Evolutionary conservation across 1,140 invertebrate genomes (phyloP).

Genomic region (Kradibia gibbosae): DNA sequence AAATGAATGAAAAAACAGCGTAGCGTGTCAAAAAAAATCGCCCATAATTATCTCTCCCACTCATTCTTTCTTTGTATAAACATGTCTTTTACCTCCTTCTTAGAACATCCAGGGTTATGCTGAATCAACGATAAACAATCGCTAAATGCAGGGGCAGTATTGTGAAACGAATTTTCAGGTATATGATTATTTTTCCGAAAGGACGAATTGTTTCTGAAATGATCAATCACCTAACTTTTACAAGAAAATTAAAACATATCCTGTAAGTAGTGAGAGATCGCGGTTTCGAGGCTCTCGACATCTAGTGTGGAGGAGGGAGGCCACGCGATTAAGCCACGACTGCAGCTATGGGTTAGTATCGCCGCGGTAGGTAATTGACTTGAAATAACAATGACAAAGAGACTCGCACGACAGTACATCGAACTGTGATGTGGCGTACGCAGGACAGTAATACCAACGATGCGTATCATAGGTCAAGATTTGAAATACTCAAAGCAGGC

Average conservation of each 20-base stretch:
- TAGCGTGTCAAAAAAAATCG: not conserved
- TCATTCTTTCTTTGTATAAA: not conserved
- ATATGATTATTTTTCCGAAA: not conserved
- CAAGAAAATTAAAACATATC: not conserved
- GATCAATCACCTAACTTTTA: not conserved
- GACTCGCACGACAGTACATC: slow-evolving; percentile 52
- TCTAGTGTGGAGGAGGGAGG: slow-evolving; percentile 18
- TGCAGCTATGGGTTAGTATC: slow-evolving; percentile 14
- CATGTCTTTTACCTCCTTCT: no score
- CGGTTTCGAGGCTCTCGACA: not conserved
- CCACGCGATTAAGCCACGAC: slow-evolving; percentile 2
- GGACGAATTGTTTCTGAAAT: not conserved
- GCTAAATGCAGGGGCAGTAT: not conserved
- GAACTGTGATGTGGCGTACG: slow-evolving; percentile 51
- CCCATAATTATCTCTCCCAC: not conserved
- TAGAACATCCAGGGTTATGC: not conserved
- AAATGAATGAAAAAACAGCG: not conserved
- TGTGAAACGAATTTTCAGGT: no score
- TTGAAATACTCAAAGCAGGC: slow-evolving; percentile 52
- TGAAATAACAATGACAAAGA: not conserved
- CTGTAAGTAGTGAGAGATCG: not conserved
- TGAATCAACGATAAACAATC: not conserved
- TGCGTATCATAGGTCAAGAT: slow-evolving; percentile 62
- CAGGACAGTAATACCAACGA: not conserved
- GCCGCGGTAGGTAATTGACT: slow-evolving; percentile 25